phyloP scores from a whole-genome alignment of 2,113 vertebrate species.

The Chaetura pelagica region DNA sequence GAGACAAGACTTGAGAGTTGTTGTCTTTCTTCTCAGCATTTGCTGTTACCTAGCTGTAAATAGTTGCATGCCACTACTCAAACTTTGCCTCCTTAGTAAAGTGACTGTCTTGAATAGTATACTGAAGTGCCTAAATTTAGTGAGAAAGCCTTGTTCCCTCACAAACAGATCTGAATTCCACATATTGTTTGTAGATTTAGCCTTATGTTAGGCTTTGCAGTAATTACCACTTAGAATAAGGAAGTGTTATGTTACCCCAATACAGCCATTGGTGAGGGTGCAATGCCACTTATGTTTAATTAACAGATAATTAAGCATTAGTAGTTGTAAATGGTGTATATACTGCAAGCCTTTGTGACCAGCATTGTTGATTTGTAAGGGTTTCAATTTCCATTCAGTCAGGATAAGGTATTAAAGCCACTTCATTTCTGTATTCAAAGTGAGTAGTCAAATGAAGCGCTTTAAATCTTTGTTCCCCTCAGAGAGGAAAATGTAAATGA shows the following conservation, averaged over 20 bases:
- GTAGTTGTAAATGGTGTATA: not conserved
- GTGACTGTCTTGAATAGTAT: not conserved
- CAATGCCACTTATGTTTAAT: not conserved
- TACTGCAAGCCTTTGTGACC: not conserved
- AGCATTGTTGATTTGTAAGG: not conserved
- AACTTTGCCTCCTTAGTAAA: not conserved
- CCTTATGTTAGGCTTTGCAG: not conserved
- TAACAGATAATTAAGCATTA: constrained; percentile 7
- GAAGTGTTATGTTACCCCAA: not conserved
- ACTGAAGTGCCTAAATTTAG: not conserved
- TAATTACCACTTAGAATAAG: not conserved
- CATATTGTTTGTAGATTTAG: not conserved
- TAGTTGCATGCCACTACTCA: not conserved
- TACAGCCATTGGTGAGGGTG: not conserved
- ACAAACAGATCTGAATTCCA: not conserved
- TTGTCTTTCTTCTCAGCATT: not conserved
- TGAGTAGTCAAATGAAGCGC: not conserved
- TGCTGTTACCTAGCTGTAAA: not conserved
- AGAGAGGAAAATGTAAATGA: not conserved
- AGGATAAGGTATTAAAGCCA: not conserved
- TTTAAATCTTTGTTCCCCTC: not conserved
- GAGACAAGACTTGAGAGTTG: not conserved
- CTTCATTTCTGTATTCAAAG: not conserved
- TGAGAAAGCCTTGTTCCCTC: not conserved
- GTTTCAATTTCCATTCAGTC: not conserved